These are phyloP conservation scores for Sebastes fasciatus DNA, from an alignment of 2,113 vertebrate genomes.

Conservation along the genomic window DNA sequence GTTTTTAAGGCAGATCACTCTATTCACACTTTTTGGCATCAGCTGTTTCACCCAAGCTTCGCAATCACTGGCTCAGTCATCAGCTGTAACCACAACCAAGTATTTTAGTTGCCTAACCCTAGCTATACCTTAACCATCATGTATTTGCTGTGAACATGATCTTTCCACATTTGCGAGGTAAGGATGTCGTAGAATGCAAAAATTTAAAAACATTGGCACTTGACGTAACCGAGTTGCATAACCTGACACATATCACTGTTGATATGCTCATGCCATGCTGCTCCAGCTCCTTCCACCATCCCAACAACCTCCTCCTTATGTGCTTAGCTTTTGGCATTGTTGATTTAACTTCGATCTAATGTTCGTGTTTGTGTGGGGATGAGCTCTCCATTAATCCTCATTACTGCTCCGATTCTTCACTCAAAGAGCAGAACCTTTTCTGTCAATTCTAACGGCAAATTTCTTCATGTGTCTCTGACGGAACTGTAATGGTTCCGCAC, in stretches of 20 bases:
- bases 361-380: neutral
- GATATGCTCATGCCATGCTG: neutral
- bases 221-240: too few species aligned
- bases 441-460: neutral
- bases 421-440: neutral
- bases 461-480: neutral
- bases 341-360: neutral
- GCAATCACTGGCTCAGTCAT: neutral
- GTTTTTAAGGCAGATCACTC: too few species aligned
- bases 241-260: neutral
- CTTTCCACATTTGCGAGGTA: too few species aligned
- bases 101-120: too few species aligned
- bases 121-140: too few species aligned
- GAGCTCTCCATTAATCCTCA: neutral
- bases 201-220: too few species aligned
- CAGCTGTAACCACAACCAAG: neutral
- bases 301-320: neutral
- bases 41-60: neutral
- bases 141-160: too few species aligned
- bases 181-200: too few species aligned
- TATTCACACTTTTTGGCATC: neutral
- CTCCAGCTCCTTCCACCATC: neutral
- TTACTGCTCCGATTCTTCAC: neutral
- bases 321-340: neutral
- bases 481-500: neutral